Base-by-base conservation (phyloP, 2,888 invertebrate genomes). In the Vesta saturnalis region DNA sequence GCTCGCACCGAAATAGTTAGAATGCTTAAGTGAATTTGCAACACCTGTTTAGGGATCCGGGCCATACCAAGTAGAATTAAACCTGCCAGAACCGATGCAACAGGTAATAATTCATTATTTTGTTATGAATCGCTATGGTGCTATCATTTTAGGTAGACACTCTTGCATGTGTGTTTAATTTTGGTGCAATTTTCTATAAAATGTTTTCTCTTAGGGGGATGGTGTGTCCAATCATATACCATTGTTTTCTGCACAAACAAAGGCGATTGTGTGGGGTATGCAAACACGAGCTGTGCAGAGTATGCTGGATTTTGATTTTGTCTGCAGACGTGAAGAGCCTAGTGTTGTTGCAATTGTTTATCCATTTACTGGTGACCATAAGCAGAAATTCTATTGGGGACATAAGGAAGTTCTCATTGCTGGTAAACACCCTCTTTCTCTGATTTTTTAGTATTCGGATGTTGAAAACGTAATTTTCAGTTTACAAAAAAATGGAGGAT, bases 371-470 rank as follows among this genome's bases (percentile, higher is more conserved):
- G 97, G 97, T 0, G 98, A 99, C 84, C 99, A 99, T 85, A 98
- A 97, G 82, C 98, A 98, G 85, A 99, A 99, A 84, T 99, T 96
- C 86, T 99, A 99, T 84, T 99, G 98, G 92, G 99, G 99, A 0
- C 99, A 99, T 85, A 97, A 98, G 82, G 99, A 99, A 83, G 93
- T 97, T 94, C 92, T 0, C 75, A 77, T 80, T 12, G 60, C 69
- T 55, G 69, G 69, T 69, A 10, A 56, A 16, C 57, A 39, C 39
- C 8, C n/a, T n/a, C n/a, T n/a, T n/a, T n/a, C n/a, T n/a, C n/a
- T n/a, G n/a, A n/a, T n/a, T n/a, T n/a, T n/a, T 12, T 6, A 6
- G n/a, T 47, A 14, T n/a, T 15, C 47, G 14, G 6, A 14, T 47
- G n/a, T 47, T 47, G 4, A 47, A 47, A 47, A 6, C 12, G 19